Evolutionary conservation across 2,888 invertebrate species (phyloP).

Genomic region (Himalopsyche tibetana): DNA sequence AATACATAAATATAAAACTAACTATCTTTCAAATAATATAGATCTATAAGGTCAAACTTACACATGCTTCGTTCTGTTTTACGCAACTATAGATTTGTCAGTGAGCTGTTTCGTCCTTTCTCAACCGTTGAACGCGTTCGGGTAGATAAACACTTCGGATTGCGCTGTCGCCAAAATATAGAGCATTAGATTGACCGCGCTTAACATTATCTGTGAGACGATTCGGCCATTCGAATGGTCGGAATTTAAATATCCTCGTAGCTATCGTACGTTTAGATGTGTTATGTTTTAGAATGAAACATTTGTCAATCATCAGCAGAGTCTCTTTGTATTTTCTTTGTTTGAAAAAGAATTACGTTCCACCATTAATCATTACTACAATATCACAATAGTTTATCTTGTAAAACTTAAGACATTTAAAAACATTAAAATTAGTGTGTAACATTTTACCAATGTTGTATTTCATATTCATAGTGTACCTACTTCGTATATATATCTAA

Average conservation of each 20-base stretch:
- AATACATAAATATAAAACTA: conserved; percentile 24
- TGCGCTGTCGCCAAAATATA: conserved; percentile 44
- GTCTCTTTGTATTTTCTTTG: conserved; percentile 44
- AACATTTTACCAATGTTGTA: conserved; percentile 65
- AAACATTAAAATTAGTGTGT: conserved; percentile 58
- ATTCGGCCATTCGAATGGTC: conserved; percentile 53
- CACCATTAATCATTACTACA: conserved; percentile 27
- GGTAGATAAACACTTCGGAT: conserved; percentile 18
- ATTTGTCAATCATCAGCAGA: conserved; percentile 28
- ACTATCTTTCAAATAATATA: background rate
- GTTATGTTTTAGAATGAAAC: conserved; percentile 55
- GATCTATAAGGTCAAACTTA: conserved; percentile 28
- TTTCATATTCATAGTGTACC: conserved; percentile 65
- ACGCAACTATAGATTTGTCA: background rate
- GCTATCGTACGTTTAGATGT: conserved; percentile 62
- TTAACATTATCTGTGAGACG: conserved; percentile 56
- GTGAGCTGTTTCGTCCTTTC: conserved; percentile 29
- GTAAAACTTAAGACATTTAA: conserved; percentile 49
- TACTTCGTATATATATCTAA: conserved; percentile 65
- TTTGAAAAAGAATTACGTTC: conserved; percentile 21
- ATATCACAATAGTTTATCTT: conserved; percentile 45
- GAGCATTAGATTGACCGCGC: conserved; percentile 45
- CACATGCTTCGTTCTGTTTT: background rate
- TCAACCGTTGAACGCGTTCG: conserved; percentile 19
- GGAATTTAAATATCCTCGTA: conserved; percentile 48